phyloP scores from a whole-genome alignment of 2,113 vertebrate species.

The Oreochromis spilurus region DNA sequence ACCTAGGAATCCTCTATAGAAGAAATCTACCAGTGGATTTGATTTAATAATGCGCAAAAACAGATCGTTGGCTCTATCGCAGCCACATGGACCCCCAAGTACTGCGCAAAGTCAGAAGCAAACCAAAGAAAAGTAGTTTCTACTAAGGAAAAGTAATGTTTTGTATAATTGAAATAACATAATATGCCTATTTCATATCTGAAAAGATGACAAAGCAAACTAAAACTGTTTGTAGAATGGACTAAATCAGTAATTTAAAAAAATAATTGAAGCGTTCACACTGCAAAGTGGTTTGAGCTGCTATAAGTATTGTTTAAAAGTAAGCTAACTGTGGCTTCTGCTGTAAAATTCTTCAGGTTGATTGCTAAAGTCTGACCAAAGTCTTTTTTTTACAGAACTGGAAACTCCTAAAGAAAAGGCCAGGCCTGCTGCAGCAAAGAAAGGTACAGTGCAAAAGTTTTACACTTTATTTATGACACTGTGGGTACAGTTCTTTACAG shows the following conservation, averaged over 20 bases:
- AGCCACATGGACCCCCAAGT: background rate
- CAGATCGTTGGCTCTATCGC: background rate
- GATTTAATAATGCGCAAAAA: background rate
- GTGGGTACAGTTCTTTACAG: background rate
- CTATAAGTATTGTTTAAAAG: background rate
- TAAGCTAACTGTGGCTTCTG: background rate
- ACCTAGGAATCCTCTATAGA: background rate
- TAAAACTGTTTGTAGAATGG: background rate
- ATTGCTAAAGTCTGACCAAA: background rate
- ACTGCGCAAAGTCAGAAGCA: background rate
- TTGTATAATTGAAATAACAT: background rate
- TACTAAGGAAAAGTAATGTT: background rate
- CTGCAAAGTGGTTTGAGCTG: background rate
- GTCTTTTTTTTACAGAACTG: slow-evolving; percentile 22
- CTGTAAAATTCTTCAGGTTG: background rate
- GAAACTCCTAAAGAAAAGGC: slow-evolving; percentile 34
- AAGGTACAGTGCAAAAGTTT: slow-evolving; percentile 27
- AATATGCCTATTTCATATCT: background rate
- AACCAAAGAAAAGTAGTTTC: background rate
- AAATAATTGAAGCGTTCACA: background rate
- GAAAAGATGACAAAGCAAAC: background rate
- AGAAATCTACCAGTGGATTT: background rate
- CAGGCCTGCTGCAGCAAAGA: slow-evolving; percentile 39
- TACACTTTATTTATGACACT: background rate
- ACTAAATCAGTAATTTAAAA: background rate